Conservation (phyloP, 2,797 vertebrate genomes). For the Menidia menidia region DNA sequence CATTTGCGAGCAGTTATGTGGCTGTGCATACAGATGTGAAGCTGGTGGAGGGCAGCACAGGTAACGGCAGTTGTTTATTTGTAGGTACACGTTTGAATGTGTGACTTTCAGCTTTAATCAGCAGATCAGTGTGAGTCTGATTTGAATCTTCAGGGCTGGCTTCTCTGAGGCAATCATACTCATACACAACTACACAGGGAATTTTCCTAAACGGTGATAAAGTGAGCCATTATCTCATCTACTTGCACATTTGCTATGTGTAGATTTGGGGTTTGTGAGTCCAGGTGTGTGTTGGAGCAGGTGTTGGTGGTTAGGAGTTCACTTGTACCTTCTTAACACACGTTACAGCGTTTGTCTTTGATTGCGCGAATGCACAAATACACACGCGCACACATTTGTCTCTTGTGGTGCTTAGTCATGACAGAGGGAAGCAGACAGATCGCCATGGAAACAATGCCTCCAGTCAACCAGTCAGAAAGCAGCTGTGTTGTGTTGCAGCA, state of each 20-base stretch:
- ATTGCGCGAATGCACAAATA: conserved; percentile 9
- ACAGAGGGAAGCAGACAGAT: conserved; percentile 44
- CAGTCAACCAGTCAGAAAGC: conserved; percentile 28
- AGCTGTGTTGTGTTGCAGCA: conserved; percentile 19
- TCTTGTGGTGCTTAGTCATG: conserved; percentile 59
- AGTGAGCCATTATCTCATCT: conserved; percentile 51
- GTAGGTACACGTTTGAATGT: conserved; percentile 2
- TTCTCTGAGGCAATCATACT: conserved; percentile 13
- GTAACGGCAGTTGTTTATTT: neutral
- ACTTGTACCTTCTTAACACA: conserved; percentile 25
- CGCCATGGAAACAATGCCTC: conserved; percentile 60
- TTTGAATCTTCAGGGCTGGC: conserved; percentile 16
- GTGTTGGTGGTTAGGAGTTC: neutral
- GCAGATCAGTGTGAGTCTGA: conserved; percentile 13
- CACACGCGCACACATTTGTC: conserved; percentile 12
- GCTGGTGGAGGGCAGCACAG: neutral
- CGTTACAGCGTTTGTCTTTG: conserved; percentile 17
- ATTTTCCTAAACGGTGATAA: conserved; percentile 45
- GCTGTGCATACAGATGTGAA: conserved; percentile 17
- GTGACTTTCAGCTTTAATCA: conserved; percentile 38
- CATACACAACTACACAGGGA: conserved; percentile 14
- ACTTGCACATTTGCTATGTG: conserved; percentile 15
- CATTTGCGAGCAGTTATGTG: conserved; percentile 21
- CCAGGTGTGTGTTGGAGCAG: conserved; percentile 18
- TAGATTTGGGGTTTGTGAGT: neutral